Evolutionary conservation across 53 echinoderm and acorn worm species (phyloP), one percentile per base, ranked within the genome.

Genomic region (Holothuria leucospilota): DNA sequence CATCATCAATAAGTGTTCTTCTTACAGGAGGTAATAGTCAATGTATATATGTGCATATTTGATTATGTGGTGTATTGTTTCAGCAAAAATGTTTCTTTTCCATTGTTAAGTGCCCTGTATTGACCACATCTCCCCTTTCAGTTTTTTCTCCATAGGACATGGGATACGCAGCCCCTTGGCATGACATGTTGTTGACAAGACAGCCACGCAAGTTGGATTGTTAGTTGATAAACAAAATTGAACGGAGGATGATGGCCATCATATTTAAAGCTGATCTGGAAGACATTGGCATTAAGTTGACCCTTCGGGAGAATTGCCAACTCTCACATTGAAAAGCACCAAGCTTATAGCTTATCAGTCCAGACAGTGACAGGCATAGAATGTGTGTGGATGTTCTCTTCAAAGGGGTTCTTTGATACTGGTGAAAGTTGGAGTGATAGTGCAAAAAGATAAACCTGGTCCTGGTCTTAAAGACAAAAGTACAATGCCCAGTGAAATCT

Each of bases 121-220:
- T 75, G 49, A 75, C 51, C 75, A 75, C 26, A 52, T 51, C 20
- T 25, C 27, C 75, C 75, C 75, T 75, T 75, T 75, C 75, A 75
- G 75, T 75, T 75, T 53, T 75, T 39, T 75, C 39, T 75, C 75
- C 75, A 75, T 75, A 75, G 75, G 75, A 75, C 27, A 49, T 75
- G 46, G 49, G 75, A 75, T 75, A 52, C 52, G 75, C 75, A 75
- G 75, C 75, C 75, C 75, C 75, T 75, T 75, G 75, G 75, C 75
- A 75, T 75, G 75, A 75, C 75, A 75, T 75, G 75, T 51, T 75
- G 75, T 75, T 49, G 75, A 49, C 25, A 52, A 51, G 75, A 75
- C 75, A 75, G 75, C 51, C 49, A 52, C 41, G 51, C 75, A 75
- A 75, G 75, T 52, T 75, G 56, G 56, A 56, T 56, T 16, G 72